Conservation (phyloP, 2,113 vertebrate genomes). For the Siniperca chuatsi region DNA sequence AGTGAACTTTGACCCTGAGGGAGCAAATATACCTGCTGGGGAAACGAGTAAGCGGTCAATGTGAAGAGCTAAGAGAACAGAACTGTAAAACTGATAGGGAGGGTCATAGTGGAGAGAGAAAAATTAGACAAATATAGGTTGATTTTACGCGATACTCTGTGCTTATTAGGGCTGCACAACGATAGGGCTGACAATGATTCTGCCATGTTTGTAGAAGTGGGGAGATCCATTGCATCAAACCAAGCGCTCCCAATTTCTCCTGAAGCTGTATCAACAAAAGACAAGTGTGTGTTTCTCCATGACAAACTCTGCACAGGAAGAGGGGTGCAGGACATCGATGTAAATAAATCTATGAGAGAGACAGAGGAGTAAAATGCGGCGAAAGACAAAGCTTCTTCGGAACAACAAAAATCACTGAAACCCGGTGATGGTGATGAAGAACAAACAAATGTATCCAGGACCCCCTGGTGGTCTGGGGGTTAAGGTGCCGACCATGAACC, state of each 20-base stretch:
- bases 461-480: too few relatives aligned
- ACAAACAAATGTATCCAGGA: too few relatives aligned
- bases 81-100: background rate
- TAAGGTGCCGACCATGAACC: too few relatives aligned
- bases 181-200: background rate
- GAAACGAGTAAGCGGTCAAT: background rate
- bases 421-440: too few relatives aligned
- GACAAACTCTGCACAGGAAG: too few relatives aligned
- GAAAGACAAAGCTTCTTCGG: background rate
- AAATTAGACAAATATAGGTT: background rate
- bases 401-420: too few relatives aligned
- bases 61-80: background rate
- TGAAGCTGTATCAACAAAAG: background rate
- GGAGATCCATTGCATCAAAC: background rate
- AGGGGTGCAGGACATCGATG: too few relatives aligned
- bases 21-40: slow-evolving; percentile 42
- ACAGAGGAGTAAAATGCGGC: background rate
- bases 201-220: background rate
- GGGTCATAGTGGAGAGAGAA: background rate
- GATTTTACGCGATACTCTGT: background rate
- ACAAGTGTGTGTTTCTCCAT: background rate
- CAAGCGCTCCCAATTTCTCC: background rate
- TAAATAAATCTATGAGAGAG: background rate
- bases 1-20: slow-evolving; percentile 39
- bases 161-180: background rate